phyloP scores from a whole-genome alignment of 2,113 vertebrate genomes.

The Myotis yumanensis region DNA sequence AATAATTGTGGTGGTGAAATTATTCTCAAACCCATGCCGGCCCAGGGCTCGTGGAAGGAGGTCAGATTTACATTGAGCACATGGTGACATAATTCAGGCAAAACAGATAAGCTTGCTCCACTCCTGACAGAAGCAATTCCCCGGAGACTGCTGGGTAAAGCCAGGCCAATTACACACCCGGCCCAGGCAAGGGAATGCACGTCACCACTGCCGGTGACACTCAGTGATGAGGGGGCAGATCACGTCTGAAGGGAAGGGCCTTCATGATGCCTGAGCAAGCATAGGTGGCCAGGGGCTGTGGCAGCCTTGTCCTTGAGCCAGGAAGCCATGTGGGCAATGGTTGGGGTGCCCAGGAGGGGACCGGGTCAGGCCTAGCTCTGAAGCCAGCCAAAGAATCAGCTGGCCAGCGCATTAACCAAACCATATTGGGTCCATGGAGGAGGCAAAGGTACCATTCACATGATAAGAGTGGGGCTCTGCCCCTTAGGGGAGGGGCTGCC shows the following conservation, averaged over 20 bases:
- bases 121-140: conserved; percentile 77
- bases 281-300: background rate
- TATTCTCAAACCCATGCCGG: conserved; percentile 35
- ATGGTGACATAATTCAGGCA: conserved; percentile 78
- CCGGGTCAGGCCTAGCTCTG: background rate
- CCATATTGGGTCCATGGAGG: rapidly evolving
- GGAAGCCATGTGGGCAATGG: background rate
- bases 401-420: background rate
- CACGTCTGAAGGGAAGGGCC: background rate
- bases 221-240: background rate
- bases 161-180: conserved; percentile 48
- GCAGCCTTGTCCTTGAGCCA: background rate
- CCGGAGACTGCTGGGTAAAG: conserved; percentile 50
- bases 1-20: conserved; percentile 66
- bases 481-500: background rate
- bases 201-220: background rate
- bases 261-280: background rate
- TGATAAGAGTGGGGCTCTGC: background rate
- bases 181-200: background rate
- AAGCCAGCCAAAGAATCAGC: background rate
- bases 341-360: background rate
- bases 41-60: conserved; percentile 45
- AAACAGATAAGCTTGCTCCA: conserved; percentile 77
- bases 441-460: background rate
- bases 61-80: conserved; percentile 76